Conservation (phyloP, 2,888 invertebrate genomes). For the Zhuqinia jingwanae region DNA sequence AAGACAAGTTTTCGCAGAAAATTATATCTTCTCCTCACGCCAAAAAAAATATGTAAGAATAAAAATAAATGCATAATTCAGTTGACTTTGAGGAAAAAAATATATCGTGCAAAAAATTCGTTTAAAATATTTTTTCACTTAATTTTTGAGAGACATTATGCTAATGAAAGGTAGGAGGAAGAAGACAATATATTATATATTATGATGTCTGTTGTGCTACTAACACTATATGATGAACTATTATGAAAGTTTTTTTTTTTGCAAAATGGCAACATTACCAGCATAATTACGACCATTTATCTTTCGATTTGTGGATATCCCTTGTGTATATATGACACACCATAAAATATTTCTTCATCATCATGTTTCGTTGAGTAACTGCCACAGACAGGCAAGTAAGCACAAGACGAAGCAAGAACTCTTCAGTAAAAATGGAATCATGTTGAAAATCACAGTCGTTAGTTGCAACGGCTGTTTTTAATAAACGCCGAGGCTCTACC, state of each 20-base stretch:
- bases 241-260: conserved; percentile 15
- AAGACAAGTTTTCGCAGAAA: no score
- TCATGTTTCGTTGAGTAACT: neutral
- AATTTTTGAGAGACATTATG: conserved; percentile 31
- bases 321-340: neutral
- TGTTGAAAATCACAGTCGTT: neutral
- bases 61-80: no score
- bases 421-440: neutral
- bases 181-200: conserved; percentile 6
- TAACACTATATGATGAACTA: neutral
- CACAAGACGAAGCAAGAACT: neutral
- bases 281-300: conserved; percentile 33
- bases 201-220: no score
- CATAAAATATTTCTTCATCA: neutral
- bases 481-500: neutral
- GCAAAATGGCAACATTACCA: conserved; percentile 8
- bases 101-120: conserved; percentile 12
- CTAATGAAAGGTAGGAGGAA: conserved; percentile 15
- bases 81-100: neutral
- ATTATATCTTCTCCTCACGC: no score
- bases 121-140: conserved; percentile 27
- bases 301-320: conserved; percentile 36
- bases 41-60: no score
- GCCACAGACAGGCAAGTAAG: neutral
- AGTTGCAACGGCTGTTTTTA: neutral